A percentile compares a stretch with the other conserved stretches of the same genome.
These are phyloP conservation scores for Cephus cinctus DNA, from an alignment of 1,140 invertebrate species.

Conservation along the genomic window DNA sequence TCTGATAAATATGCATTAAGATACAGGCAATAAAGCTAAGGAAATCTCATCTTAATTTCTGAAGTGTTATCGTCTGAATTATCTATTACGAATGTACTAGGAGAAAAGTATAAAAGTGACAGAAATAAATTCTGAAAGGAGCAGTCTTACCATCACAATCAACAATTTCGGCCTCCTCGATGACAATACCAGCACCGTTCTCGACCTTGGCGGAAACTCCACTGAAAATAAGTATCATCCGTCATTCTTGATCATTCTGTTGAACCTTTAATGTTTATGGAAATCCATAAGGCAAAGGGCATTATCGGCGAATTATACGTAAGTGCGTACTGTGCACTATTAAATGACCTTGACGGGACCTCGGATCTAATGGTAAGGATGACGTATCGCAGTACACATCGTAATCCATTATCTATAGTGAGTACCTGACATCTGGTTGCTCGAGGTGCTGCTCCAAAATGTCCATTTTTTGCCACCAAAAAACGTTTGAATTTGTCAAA, in stretches of 20 bases:
- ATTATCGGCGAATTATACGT: constrained; percentile 5
- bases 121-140: too few relatives aligned
- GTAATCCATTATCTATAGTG: not conserved
- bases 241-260: constrained; percentile 9
- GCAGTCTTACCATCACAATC: constrained; percentile 53
- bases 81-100: not conserved
- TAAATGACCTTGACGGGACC: constrained; percentile 47
- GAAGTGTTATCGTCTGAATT: too few relatives aligned
- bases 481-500: constrained; percentile 57
- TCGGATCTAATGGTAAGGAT: not conserved
- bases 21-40: too few relatives aligned
- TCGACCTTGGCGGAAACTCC: constrained; percentile 38
- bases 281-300: constrained; percentile 1
- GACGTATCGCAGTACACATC: too few relatives aligned
- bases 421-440: constrained; percentile 50
- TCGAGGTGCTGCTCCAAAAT: constrained; percentile 54
- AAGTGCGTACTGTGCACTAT: constrained; percentile 42
- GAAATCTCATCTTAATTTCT: too few relatives aligned
- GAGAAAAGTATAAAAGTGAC: not conserved
- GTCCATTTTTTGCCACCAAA: constrained; percentile 48
- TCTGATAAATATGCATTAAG: too few relatives aligned
- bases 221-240: constrained; percentile 39
- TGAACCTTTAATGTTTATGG: not conserved
- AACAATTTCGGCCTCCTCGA: constrained; percentile 53
- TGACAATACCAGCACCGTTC: constrained; percentile 43